Conservation (phyloP, 2,113 vertebrate species). For the Melanostigma gelatinosum region DNA sequence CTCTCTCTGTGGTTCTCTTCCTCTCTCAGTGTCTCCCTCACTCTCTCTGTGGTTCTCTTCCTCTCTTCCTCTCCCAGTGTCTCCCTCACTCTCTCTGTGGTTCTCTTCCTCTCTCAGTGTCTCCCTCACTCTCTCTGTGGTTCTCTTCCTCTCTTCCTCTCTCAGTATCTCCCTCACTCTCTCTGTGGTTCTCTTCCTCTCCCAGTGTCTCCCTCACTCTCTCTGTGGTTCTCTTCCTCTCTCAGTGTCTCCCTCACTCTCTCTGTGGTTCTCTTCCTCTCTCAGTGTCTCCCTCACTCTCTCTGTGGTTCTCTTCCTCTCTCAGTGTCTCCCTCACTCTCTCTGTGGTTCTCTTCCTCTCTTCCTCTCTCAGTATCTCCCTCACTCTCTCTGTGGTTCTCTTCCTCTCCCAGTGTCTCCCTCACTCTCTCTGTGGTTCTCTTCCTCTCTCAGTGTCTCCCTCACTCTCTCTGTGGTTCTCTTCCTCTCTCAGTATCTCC, state of each 20-base stretch:
- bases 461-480: too few relatives aligned
- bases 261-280: conserved; percentile 9
- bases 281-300: conserved; percentile 13
- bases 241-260: conserved; percentile 13
- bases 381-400: too few relatives aligned
- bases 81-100: conserved; percentile 1
- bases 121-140: conserved; percentile 1
- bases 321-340: conserved; percentile 13
- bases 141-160: conserved; percentile 2
- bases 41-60: conserved; percentile 12
- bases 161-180: conserved; percentile 13
- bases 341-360: conserved; percentile 8
- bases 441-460: too few relatives aligned
- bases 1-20: conserved; percentile 12
- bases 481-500: too few relatives aligned
- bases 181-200: conserved; percentile 10
- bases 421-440: too few relatives aligned
- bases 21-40: conserved; percentile 10
- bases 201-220: conserved; percentile 13
- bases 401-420: too few relatives aligned
- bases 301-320: conserved; percentile 10
- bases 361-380: too few relatives aligned
- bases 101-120: conserved; percentile 20
- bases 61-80: conserved; percentile 21
- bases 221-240: conserved; percentile 10